Evolutionary conservation across 2,113 vertebrate genomes (phyloP).

Genomic region (Tragelaphus scriptus): DNA sequence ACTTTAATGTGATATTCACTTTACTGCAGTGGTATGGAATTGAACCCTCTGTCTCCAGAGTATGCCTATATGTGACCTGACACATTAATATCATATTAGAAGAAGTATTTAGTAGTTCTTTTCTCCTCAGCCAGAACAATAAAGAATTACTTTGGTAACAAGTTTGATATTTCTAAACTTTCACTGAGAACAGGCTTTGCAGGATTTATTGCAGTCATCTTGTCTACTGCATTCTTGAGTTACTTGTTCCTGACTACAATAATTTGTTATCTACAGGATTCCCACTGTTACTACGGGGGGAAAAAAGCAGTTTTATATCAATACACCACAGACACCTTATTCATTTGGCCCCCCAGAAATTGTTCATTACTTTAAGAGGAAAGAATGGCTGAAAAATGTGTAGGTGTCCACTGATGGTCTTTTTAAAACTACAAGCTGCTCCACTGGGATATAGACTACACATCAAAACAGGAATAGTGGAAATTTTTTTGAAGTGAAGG

Average conservation of each 20-base stretch:
- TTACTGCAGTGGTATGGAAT: neutral
- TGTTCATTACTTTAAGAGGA: conserved; percentile 41
- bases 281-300: neutral
- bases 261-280: conserved; percentile 31
- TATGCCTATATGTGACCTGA: neutral
- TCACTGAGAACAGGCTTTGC: neutral
- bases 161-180: conserved; percentile 22
- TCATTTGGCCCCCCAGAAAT: neutral
- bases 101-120: neutral
- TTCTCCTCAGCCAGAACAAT: neutral
- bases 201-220: conserved; percentile 53
- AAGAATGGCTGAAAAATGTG: neutral
- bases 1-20: neutral
- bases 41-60: neutral
- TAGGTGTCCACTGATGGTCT: conserved; percentile 2
- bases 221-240: neutral
- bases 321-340: conserved; percentile 3
- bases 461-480: neutral
- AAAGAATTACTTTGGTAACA: conserved; percentile 21
- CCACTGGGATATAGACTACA: neutral
- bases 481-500: conserved; percentile 5
- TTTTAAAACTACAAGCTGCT: conserved; percentile 20
- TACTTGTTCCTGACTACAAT: conserved; percentile 37
- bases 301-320: conserved; percentile 41
- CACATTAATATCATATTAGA: neutral